Percentiles rank a stretch among this genome's conserved stretches.
These are phyloP conservation scores for Microctenopoma stevenorrisi DNA, from an alignment of 2,797 vertebrate genomes.

Conservation along the genomic window DNA sequence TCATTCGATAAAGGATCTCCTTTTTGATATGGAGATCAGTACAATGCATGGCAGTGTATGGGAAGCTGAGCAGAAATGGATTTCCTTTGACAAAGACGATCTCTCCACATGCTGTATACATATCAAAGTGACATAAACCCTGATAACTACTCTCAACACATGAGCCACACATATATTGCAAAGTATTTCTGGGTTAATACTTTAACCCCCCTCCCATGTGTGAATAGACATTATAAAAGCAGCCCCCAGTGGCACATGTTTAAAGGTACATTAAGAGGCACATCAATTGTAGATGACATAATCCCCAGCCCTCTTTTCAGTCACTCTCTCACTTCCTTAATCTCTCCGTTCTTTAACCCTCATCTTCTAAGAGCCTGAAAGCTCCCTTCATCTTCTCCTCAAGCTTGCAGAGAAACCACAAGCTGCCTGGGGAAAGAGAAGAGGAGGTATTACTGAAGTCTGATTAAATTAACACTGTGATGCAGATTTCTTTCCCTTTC, in stretches of 20 bases:
- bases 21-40: constrained; percentile 79
- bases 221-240: constrained; percentile 78
- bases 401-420: constrained; percentile 71
- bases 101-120: constrained; percentile 67
- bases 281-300: constrained; percentile 84
- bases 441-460: constrained; percentile 78
- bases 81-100: constrained; percentile 72
- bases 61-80: constrained; percentile 66
- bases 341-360: constrained; percentile 82
- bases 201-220: constrained; percentile 56
- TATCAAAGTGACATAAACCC: constrained; percentile 80
- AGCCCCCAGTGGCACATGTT: constrained; percentile 79
- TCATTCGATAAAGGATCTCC: constrained; percentile 77
- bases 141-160: constrained; percentile 70
- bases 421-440: constrained; percentile 73
- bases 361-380: constrained; percentile 83
- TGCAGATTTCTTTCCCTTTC: constrained; percentile 74
- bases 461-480: constrained; percentile 82
- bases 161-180: constrained; percentile 70
- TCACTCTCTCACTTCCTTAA: constrained; percentile 79
- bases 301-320: constrained; percentile 79
- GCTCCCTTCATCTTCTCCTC: constrained; percentile 83
- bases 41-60: constrained; percentile 69
- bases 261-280: constrained; percentile 83
- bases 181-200: constrained; percentile 80